A percentile compares a stretch with the other conserved stretches of the same genome.
Evolutionary conservation across 2,888 invertebrate genomes (phyloP).

Genomic region (Volucella bombylans): DNA sequence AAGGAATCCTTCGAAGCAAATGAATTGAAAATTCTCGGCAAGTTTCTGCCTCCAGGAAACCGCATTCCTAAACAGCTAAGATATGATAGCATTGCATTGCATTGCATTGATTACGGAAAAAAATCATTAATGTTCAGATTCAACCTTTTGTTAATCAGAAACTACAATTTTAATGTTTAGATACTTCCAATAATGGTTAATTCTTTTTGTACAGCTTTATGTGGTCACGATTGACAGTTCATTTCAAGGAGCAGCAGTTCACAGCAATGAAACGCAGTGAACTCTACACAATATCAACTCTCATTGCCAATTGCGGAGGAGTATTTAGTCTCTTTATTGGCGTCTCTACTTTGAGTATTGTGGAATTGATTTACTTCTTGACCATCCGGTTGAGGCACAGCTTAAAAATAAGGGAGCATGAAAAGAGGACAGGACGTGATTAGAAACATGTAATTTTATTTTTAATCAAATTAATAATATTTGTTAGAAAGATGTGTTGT

Average conservation of each 20-base stretch:
- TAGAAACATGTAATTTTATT: not conserved
- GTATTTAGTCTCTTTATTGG: conserved; percentile 84
- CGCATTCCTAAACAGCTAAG: too few species aligned
- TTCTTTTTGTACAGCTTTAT: conserved; percentile 81
- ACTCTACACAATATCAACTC: conserved; percentile 86
- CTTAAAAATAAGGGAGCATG: conserved; percentile 62
- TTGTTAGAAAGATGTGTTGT: too few species aligned
- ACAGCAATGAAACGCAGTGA: conserved; percentile 87
- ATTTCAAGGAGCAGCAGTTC: conserved; percentile 89
- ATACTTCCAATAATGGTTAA: not conserved
- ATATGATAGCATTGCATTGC: too few species aligned
- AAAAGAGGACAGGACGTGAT: not conserved
- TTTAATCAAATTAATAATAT: not conserved
- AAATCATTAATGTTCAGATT: too few species aligned
- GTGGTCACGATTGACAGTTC: conserved; percentile 86
- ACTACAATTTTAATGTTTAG: not conserved
- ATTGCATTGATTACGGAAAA: too few species aligned
- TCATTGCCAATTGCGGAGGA: conserved; percentile 88
- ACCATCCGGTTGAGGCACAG: conserved; percentile 81
- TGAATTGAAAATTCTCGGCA: too few species aligned
- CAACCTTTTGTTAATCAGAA: not conserved
- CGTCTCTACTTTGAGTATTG: conserved; percentile 81
- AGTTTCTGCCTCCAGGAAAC: too few species aligned
- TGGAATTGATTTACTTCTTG: conserved; percentile 84
- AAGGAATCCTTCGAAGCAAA: too few species aligned